phyloP scores from a whole-genome alignment of 1,140 invertebrate species.

The Drosophila triauraria region DNA sequence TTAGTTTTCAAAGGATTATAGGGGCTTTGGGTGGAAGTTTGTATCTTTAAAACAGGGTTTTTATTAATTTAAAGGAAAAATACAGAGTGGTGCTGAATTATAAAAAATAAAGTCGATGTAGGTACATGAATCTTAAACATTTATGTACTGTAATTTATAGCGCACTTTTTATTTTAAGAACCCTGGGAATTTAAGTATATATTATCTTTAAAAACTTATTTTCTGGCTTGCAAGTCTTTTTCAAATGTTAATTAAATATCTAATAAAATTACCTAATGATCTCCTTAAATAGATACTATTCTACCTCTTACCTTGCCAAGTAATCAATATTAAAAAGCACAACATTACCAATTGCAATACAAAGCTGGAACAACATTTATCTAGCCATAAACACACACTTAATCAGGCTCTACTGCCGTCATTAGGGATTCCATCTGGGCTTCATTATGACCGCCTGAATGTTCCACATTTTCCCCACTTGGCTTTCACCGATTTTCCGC shows the following conservation, averaged over 20 bases:
- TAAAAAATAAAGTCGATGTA: too few relatives aligned
- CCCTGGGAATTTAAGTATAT: too few relatives aligned
- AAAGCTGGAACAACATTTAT: constrained; percentile 21
- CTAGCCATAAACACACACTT: constrained; percentile 31
- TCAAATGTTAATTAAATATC: background rate
- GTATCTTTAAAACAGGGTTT: too few relatives aligned
- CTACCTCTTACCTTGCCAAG: too few relatives aligned
- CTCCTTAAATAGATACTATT: background rate
- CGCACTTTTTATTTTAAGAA: too few relatives aligned
- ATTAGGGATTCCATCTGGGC: constrained; percentile 31
- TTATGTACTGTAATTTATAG: too few relatives aligned
- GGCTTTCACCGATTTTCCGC: constrained; percentile 27
- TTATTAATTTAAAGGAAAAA: background rate
- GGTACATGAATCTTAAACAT: too few relatives aligned
- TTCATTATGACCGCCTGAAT: constrained; percentile 23
- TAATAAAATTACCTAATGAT: background rate
- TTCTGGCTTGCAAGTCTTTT: too few relatives aligned
- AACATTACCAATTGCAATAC: constrained; percentile 1
- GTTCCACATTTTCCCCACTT: constrained; percentile 30
- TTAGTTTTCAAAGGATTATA: background rate
- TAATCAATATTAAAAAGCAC: constrained; percentile 10
- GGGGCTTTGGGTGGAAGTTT: background rate
- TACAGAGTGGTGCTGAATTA: background rate
- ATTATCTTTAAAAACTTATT: too few relatives aligned
- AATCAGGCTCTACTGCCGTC: constrained; percentile 24